A percentile compares a stretch with the other conserved stretches of the same genome.
phyloP scores from a whole-genome alignment of 1,140 invertebrate species.

The Harlomillsia oculata region DNA sequence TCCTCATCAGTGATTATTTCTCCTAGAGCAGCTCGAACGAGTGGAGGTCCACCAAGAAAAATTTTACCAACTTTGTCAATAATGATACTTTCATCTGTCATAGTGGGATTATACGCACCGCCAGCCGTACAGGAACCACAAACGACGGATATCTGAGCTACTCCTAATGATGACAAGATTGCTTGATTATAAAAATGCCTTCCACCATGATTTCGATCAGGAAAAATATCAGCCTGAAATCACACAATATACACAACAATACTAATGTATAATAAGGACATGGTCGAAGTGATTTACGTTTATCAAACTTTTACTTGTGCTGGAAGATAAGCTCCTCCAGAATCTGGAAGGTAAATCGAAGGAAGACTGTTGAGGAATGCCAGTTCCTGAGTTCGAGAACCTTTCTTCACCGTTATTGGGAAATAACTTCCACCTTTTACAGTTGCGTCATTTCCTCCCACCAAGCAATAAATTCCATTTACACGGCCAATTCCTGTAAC shows the following conservation, averaged over 20 bases:
- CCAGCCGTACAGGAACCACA: conserved; percentile 56
- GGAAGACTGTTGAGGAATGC: conserved; percentile 50
- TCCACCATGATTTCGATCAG: conserved; percentile 57
- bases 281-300: not conserved
- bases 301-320: conserved; percentile 28
- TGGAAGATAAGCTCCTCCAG: conserved; percentile 55
- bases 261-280: not conserved
- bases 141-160: conserved; percentile 48
- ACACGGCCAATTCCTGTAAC: conserved; percentile 53
- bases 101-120: conserved; percentile 59
- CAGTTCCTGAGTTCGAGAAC: conserved; percentile 56
- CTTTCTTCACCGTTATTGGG: conserved; percentile 58
- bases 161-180: conserved; percentile 51
- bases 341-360: conserved; percentile 55
- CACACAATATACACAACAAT: conserved; percentile 3
- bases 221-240: conserved; percentile 55
- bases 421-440: conserved; percentile 59
- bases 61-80: conserved; percentile 55
- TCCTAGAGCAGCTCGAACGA: conserved; percentile 58
- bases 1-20: conserved; percentile 56
- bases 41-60: conserved; percentile 55
- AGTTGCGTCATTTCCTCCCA: conserved; percentile 59
- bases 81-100: conserved; percentile 58
- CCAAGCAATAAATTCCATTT: conserved; percentile 46
- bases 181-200: conserved; percentile 61